phyloP scores from a whole-genome alignment of 1,140 invertebrate genomes.

The Eriocheir sinensis region DNA sequence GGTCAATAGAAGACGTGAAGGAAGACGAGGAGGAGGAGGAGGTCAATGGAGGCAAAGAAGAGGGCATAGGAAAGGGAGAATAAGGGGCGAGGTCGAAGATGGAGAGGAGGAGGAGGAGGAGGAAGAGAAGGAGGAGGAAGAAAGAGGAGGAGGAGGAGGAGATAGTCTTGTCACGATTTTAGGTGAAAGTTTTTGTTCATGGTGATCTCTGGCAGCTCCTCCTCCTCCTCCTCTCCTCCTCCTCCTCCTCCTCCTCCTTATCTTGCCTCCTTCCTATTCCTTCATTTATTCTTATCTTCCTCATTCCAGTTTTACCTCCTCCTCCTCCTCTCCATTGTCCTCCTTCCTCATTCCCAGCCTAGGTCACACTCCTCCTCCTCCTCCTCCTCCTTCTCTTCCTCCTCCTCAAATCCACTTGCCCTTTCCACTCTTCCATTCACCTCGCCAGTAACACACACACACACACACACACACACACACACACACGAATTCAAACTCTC shows the following conservation, averaged over 20 bases:
- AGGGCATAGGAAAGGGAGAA: not conserved
- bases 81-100: not conserved
- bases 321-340: not conserved
- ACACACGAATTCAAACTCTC: not conserved
- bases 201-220: not conserved
- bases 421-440: not conserved
- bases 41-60: not conserved
- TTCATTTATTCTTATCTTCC: not conserved
- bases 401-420: not conserved
- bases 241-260: not conserved
- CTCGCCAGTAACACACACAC: not conserved
- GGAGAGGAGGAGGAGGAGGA: not conserved
- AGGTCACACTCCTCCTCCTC: slow-evolving; percentile 1
- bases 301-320: not conserved
- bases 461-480: not conserved
- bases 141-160: not conserved
- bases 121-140: not conserved
- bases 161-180: not conserved
- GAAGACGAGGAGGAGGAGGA: not conserved
- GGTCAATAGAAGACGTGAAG: not conserved
- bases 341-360: not conserved
- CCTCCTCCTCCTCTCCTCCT: not conserved
- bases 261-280: not conserved
- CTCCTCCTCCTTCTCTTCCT: not conserved
- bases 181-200: not conserved